Evolutionary conservation across 2,113 vertebrate species (phyloP).

Genomic region (Silurus glanis): DNA sequence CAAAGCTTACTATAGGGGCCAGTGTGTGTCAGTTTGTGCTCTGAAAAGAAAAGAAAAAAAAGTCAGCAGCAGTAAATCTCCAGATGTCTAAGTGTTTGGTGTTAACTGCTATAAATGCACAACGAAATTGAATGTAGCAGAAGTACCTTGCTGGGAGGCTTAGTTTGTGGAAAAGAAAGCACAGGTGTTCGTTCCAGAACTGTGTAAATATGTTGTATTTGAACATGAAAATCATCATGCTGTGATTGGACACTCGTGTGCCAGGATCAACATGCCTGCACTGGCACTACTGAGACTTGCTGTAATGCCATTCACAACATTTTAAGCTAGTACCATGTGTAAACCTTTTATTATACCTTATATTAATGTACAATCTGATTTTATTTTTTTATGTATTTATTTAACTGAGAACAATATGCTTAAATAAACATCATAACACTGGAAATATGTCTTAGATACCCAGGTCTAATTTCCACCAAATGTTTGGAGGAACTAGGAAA

Average conservation of each 20-base stretch:
- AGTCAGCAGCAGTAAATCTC: not conserved
- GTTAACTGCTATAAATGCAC: constrained; percentile 6
- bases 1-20: not conserved
- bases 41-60: not conserved
- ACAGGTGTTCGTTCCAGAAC: not conserved
- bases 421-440: not conserved
- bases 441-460: not conserved
- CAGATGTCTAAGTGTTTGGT: not conserved
- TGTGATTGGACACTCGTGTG: not conserved
- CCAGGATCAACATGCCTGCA: not conserved
- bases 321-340: not conserved
- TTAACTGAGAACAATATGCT: not conserved
- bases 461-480: not conserved
- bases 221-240: not conserved
- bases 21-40: not conserved
- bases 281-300: not conserved
- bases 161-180: not conserved
- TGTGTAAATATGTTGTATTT: not conserved
- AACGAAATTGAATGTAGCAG: not conserved
- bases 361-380: not conserved
- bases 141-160: not conserved
- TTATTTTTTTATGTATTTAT: not conserved
- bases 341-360: not conserved
- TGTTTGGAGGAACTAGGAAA: not conserved
- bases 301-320: not conserved